Conservation (phyloP, 2,113 vertebrate genomes). For the Lagopus muta region DNA sequence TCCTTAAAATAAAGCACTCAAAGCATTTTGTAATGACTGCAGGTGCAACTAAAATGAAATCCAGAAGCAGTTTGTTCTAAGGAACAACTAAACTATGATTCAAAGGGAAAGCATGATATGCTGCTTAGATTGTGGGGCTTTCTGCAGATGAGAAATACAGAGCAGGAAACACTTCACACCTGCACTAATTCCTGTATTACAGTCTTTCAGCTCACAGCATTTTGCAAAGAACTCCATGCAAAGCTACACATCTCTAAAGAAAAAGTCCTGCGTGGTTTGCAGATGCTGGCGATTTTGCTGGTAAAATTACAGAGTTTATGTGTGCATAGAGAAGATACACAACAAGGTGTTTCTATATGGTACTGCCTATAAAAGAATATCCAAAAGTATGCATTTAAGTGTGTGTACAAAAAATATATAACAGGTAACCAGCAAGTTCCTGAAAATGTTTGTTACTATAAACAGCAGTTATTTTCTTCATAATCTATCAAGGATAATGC, state of each 20-base stretch:
- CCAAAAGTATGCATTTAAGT: background rate
- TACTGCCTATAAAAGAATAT: background rate
- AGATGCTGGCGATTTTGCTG: background rate
- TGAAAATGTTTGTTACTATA: background rate
- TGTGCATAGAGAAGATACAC: background rate
- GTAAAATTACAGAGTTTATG: background rate
- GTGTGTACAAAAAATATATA: background rate
- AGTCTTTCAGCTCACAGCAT: background rate
- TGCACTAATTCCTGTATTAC: conserved; percentile 16
- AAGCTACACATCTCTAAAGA: background rate
- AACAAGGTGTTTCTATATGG: rapidly evolving
- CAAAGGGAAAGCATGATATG: background rate
- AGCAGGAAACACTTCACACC: background rate
- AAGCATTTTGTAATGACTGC: background rate
- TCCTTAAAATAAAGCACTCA: background rate
- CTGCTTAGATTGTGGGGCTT: background rate
- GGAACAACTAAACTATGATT: background rate
- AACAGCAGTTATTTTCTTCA: background rate
- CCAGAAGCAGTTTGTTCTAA: background rate
- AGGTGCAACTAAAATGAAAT: background rate
- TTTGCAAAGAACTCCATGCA: background rate
- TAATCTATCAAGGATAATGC: background rate
- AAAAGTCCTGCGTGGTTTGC: background rate
- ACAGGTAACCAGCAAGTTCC: background rate
- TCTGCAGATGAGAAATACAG: conserved; percentile 11